Evolutionary conservation across 2,888 invertebrate species (phyloP).

Genomic region (Priocnemis perturbator): DNA sequence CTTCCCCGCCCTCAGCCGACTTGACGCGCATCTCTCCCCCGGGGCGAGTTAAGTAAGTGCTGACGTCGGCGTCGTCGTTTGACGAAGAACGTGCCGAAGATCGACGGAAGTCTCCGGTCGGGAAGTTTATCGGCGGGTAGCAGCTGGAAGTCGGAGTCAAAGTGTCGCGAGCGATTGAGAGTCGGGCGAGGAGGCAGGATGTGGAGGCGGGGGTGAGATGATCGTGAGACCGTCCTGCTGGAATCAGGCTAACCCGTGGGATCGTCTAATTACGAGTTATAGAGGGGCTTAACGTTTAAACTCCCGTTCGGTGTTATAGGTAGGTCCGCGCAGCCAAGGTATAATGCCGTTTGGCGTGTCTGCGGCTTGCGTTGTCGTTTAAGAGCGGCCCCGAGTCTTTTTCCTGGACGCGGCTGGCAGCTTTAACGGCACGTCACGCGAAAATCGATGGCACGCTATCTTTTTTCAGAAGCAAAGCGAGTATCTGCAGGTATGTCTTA

Average conservation of each 20-base stretch:
- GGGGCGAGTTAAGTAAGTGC: too few relatives aligned
- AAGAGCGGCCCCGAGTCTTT: too few relatives aligned
- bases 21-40: too few relatives aligned
- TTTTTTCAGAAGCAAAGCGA: too few relatives aligned
- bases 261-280: slow-evolving; percentile 60
- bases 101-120: slow-evolving; percentile 7
- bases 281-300: slow-evolving; percentile 46
- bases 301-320: slow-evolving; percentile 29
- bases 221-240: too few relatives aligned
- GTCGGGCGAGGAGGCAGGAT: neutral
- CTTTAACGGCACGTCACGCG: too few relatives aligned
- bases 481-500: too few relatives aligned
- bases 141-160: slow-evolving; percentile 19
- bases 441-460: too few relatives aligned
- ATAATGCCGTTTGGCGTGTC: slow-evolving; percentile 13
- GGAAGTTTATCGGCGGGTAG: slow-evolving; percentile 26
- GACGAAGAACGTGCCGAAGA: slow-evolving; percentile 7
- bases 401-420: too few relatives aligned
- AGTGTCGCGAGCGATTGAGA: slow-evolving; percentile 18
- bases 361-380: neutral
- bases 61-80: neutral
- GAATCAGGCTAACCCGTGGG: slow-evolving; percentile 18
- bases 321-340: slow-evolving; percentile 10
- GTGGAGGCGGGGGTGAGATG: neutral
- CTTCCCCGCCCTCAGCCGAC: too few relatives aligned